Conservation (phyloP, 2,888 invertebrate genomes). For the Agriotes lineatus region DNA sequence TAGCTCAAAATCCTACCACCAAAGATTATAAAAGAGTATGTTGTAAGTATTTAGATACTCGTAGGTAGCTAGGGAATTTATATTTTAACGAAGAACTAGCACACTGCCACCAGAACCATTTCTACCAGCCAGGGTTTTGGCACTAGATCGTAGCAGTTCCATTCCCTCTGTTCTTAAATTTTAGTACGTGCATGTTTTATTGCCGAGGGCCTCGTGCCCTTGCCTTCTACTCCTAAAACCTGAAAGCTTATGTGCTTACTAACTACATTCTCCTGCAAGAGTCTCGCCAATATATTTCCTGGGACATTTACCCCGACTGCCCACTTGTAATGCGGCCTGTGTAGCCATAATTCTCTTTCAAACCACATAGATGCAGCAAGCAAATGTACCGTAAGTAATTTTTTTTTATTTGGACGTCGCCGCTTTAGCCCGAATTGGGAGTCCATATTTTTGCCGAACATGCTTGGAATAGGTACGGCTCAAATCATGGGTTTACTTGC, state of each 20-base stretch:
- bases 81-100: too few relatives aligned
- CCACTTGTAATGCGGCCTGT: constrained; percentile 28
- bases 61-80: too few relatives aligned
- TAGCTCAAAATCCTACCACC: too few relatives aligned
- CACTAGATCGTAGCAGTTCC: too few relatives aligned
- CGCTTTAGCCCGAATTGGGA: background rate
- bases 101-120: too few relatives aligned
- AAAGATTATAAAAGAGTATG: too few relatives aligned
- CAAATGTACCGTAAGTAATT: constrained; percentile 36
- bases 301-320: constrained; percentile 23
- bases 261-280: constrained; percentile 21
- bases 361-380: constrained; percentile 22
- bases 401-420: constrained; percentile 18
- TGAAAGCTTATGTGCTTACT: constrained; percentile 13
- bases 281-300: constrained; percentile 25
- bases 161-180: background rate
- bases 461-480: too few relatives aligned
- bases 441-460: too few relatives aligned
- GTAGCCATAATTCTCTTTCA: constrained; percentile 29
- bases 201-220: background rate
- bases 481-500: too few relatives aligned
- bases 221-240: constrained; percentile 5
- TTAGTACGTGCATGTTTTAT: background rate
- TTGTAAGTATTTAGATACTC: too few relatives aligned
- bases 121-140: too few relatives aligned